These are phyloP conservation scores for Tachina fera DNA, from an alignment of 2,888 invertebrate species.

Conservation along the genomic window DNA sequence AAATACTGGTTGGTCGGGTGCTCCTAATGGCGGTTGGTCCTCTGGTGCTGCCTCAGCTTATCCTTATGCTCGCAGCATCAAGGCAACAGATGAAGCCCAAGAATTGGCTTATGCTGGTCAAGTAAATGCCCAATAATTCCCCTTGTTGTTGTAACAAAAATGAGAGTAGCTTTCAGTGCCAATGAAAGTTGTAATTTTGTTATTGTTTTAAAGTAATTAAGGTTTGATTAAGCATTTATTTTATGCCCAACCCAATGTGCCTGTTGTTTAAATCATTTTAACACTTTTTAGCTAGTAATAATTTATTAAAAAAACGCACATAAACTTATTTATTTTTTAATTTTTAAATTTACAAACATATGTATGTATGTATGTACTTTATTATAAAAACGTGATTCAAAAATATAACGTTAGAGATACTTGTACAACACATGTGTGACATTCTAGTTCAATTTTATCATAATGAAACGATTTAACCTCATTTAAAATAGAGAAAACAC, in stretches of 20 bases:
- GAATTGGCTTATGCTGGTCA: slow-evolving; percentile 89
- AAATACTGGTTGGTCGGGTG: slow-evolving; percentile 74
- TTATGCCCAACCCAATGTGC: slow-evolving; percentile 75
- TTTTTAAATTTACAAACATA: background rate
- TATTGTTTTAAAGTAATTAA: slow-evolving; percentile 25
- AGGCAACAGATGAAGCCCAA: slow-evolving; percentile 86
- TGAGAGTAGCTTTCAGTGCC: slow-evolving; percentile 41
- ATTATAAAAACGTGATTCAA: slow-evolving; percentile 47
- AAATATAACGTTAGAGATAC: slow-evolving; percentile 23
- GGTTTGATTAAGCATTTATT: slow-evolving; percentile 56
- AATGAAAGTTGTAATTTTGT: slow-evolving; percentile 1
- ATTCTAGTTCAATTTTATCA: slow-evolving; percentile 65
- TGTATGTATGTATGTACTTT: background rate
- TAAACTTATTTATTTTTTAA: slow-evolving; percentile 20
- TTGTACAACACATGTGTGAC: slow-evolving; percentile 52
- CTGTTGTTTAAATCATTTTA: slow-evolving; percentile 74
- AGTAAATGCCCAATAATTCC: slow-evolving; percentile 76
- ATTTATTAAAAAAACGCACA: slow-evolving; percentile 76
- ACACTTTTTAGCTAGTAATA: slow-evolving; percentile 77
- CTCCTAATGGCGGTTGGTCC: slow-evolving; percentile 73
- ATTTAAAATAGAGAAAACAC: slow-evolving; percentile 28
- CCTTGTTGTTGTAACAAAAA: background rate
- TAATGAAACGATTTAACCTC: slow-evolving; percentile 61
- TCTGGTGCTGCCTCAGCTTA: slow-evolving; percentile 81
- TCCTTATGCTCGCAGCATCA: slow-evolving; percentile 84